These are phyloP conservation scores for Sebastes hubbsi DNA, from an alignment of 2,797 vertebrate genomes.

Conservation along the genomic window DNA sequence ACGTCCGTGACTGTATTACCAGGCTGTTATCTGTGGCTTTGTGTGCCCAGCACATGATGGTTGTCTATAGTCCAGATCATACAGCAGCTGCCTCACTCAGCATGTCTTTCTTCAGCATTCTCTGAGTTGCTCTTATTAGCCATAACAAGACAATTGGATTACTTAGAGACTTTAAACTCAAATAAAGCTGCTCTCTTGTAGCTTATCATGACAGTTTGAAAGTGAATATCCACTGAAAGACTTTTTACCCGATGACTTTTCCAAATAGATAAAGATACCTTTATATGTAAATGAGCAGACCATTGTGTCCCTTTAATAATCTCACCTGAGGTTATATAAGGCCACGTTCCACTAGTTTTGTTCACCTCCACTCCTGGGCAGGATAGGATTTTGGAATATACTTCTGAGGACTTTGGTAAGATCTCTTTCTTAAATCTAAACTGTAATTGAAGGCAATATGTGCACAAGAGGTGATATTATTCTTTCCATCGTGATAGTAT, in stretches of 20 bases:
- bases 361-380: neutral
- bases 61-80: neutral
- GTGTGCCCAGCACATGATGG: neutral
- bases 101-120: neutral
- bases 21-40: neutral
- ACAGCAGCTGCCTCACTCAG: neutral
- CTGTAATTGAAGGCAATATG: neutral
- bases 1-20: neutral
- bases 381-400: neutral
- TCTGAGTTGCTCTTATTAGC: neutral
- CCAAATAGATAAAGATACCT: conserved; percentile 5
- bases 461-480: neutral
- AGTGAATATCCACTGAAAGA: neutral
- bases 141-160: neutral
- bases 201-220: neutral
- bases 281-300: conserved; percentile 50
- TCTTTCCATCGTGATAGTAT: neutral
- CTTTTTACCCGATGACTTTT: neutral
- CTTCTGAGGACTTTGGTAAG: conserved; percentile 16
- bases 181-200: neutral
- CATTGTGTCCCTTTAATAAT: neutral
- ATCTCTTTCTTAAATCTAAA: neutral
- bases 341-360: neutral
- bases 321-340: neutral
- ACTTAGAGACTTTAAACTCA: neutral